Conservation (phyloP, 2,113 vertebrate species). For the Sebastes fasciatus region DNA sequence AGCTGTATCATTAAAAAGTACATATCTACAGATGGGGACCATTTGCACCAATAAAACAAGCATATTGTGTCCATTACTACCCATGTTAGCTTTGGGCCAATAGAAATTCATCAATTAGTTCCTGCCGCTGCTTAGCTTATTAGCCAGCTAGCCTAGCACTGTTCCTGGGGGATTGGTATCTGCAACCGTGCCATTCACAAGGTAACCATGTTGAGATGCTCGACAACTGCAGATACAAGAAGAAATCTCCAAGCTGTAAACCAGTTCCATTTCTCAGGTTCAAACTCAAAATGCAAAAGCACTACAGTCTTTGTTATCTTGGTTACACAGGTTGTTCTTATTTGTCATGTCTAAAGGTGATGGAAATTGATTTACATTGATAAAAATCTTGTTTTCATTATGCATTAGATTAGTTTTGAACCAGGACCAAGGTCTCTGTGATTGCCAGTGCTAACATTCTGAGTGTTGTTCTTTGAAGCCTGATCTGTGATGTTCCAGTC, state of each 20-base stretch:
- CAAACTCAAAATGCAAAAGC: neutral
- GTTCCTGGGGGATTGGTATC: no score
- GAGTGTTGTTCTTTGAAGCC: neutral
- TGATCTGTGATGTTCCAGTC: conserved; percentile 6
- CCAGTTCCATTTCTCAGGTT: neutral
- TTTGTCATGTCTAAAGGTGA: no score
- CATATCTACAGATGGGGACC: no score
- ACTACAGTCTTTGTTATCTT: neutral
- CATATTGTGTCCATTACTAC: no score
- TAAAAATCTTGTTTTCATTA: neutral
- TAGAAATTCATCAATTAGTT: no score
- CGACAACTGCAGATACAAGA: neutral
- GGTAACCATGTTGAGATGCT: neutral
- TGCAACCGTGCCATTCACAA: neutral
- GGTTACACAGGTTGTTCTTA: no score
- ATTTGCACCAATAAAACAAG: no score
- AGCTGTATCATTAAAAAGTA: no score
- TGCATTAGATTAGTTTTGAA: neutral
- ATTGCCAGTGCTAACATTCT: neutral
- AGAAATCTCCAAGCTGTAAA: neutral
- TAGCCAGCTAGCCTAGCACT: no score
- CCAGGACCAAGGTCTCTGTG: neutral
- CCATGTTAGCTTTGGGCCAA: no score
- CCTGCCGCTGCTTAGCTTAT: no score
- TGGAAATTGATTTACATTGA: no score